Evolutionary conservation across 1,140 invertebrate species (phyloP), one percentile per base, ranked within the genome.

Genomic region (Drosophila biarmipes): DNA sequence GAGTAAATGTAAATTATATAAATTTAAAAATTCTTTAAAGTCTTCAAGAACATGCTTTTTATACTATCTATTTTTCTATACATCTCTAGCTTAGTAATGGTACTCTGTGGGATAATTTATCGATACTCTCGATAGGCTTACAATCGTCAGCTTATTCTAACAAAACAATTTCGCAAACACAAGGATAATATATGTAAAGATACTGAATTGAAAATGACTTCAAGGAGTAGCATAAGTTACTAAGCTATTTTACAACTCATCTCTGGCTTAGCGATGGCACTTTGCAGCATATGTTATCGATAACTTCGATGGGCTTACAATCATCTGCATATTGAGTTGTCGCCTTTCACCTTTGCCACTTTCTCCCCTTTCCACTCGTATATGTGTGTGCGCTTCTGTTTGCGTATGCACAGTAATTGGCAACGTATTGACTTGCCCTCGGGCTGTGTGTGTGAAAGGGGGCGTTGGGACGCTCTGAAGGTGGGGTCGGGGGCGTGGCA

Each of bases 361-460:
- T 61, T 51, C 19, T 51, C 34, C n/a, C 11, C 4, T 5, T 35
- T 34, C 17, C 21, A 2, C 2, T 15, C 46, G 31, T 27, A 31
- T 35, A 38, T 17, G 37, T 56, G 12, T 21, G n/a, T 46, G 54
- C 29, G 14, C 24, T 14, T 40, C 29, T 75, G 34, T 59, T 71
- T 37, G 21, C 53, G 73, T 56, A 46, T 57, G 29, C 24, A 46
- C 53, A 45, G 63, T 78, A 85, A 85, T 85, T 85, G 72, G 71
- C 52, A 75, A 74, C 72, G 59, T 74, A 75, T 75, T 75, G 72
- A 66, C 59, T 74, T 74, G 66, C 67, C 67, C 35, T 10, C 24
- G 1, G 69, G 69, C 62, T 40, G 49, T 42, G 17, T 40, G 49
- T 42, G 17, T 15, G 14, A 63, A 49, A 29, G 37, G 54, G 53